These are phyloP conservation scores for Cacatua alba DNA, from an alignment of 2,113 vertebrate genomes.

Conservation along the genomic window DNA sequence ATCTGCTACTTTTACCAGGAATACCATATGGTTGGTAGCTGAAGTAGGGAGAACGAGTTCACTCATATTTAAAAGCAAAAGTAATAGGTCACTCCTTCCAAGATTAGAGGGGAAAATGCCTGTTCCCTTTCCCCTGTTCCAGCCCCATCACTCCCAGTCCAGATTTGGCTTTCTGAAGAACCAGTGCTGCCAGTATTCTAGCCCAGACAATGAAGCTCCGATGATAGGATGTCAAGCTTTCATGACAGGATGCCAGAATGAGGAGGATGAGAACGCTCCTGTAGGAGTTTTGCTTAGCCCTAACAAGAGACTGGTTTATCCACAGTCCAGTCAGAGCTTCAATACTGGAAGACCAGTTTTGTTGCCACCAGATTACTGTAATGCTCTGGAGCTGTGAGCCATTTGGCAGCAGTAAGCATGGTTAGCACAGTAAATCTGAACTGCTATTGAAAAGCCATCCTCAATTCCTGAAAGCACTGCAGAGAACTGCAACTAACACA, in stretches of 20 bases:
- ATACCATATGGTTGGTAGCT: constrained; percentile 59
- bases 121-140: not conserved
- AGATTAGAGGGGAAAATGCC: not conserved
- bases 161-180: not conserved
- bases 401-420: not conserved
- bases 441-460: not conserved
- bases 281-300: not conserved
- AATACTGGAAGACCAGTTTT: not conserved
- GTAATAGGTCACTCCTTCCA: not conserved
- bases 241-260: not conserved
- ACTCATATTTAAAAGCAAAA: constrained; percentile 51
- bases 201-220: not conserved
- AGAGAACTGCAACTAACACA: not conserved
- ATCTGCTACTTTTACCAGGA: constrained; percentile 65
- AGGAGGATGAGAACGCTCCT: not conserved
- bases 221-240: not conserved
- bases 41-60: constrained; percentile 11
- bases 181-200: not conserved
- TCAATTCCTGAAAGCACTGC: not conserved
- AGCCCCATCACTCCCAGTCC: not conserved
- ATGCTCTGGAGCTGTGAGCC: not conserved
- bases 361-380: not conserved
- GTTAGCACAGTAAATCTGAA: not conserved
- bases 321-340: not conserved
- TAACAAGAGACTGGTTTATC: not conserved